Evolutionary conservation across 2,113 vertebrate genomes (phyloP), one percentile per base, ranked within the genome.

Genomic region (Thryonomys swinderianus): DNA sequence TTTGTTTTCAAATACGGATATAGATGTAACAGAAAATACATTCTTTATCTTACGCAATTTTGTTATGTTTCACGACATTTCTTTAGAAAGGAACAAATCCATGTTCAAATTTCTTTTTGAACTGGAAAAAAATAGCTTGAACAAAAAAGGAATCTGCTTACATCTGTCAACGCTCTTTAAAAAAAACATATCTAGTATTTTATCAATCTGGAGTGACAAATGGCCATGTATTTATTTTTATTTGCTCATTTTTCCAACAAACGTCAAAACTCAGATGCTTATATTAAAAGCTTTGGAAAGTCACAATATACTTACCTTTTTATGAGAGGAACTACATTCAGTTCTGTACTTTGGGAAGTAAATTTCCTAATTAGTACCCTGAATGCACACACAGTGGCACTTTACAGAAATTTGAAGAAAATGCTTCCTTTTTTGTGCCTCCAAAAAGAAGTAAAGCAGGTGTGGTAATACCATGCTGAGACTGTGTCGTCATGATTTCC

Each of bases 261-360:
- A 85, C 82, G 12, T 71, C 74, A 51, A 84, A 86, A 94, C 86
- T 96, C 84, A 92, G 16, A 85, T 90, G 25, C 13, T 85, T 82
- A 93, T 94, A 92, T 92, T 89, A 71, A 96, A 93, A 93, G 85
- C 53, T 79, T 88, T 83, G 25, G 37, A 93, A 95, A 97, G 40
- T 79, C 79, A 88, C 40, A 73, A 92, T 51, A 90, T 61, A 66
- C 45, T 37, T 91, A 61, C 37, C 42, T 67, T 83, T 71, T 34
- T 85, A 76, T 76, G 66, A 95, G 67, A 88, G 74, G 96, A 96
- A 90, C 88, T 95, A 90, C 95, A 96, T 85, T 16, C 59, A 87
- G 85, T 42, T 91, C 40, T 92, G 12, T 87, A 74, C 53, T 95
- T 88, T 73, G 76, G 84, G 48, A 95, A 86, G 20, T 93, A 62